A percentile compares a stretch with the other conserved stretches of the same genome.
These are phyloP conservation scores for Disparrhopalites patrizii DNA, from an alignment of 2,888 invertebrate species.

Conservation along the genomic window DNA sequence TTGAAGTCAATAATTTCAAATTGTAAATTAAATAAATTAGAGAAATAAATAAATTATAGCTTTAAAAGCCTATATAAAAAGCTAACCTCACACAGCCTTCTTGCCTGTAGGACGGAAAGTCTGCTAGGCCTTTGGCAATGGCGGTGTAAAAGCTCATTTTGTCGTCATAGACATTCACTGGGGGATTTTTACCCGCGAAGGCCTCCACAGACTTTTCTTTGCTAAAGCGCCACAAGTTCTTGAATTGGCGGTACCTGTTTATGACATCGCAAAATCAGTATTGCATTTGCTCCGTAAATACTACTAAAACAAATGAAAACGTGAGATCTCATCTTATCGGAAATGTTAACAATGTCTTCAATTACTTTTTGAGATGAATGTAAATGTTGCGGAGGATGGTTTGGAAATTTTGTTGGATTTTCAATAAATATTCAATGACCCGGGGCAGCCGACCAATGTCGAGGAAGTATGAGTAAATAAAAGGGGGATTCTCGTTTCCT, in stretches of 20 bases:
- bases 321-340: too few relatives aligned
- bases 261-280: background rate
- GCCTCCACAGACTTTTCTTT: slow-evolving; percentile 70
- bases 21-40: background rate
- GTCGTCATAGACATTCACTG: slow-evolving; percentile 70
- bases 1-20: too few relatives aligned
- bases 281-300: too few relatives aligned
- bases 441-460: slow-evolving; percentile 69
- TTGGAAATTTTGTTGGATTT: slow-evolving; percentile 42
- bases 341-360: too few relatives aligned
- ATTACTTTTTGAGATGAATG: slow-evolving; percentile 41
- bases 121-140: slow-evolving; percentile 64
- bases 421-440: slow-evolving; percentile 52
- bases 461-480: slow-evolving; percentile 72
- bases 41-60: background rate
- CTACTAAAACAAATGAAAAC: too few relatives aligned
- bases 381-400: slow-evolving; percentile 36
- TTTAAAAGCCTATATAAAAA: background rate
- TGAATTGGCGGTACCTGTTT: slow-evolving; percentile 67
- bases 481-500: slow-evolving; percentile 59
- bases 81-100: slow-evolving; percentile 59
- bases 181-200: slow-evolving; percentile 65
- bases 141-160: slow-evolving; percentile 78
- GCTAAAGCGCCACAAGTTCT: slow-evolving; percentile 71
- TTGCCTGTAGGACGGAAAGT: slow-evolving; percentile 61